phyloP scores from a whole-genome alignment of 2,113 vertebrate genomes.

The Jacana jacana region DNA sequence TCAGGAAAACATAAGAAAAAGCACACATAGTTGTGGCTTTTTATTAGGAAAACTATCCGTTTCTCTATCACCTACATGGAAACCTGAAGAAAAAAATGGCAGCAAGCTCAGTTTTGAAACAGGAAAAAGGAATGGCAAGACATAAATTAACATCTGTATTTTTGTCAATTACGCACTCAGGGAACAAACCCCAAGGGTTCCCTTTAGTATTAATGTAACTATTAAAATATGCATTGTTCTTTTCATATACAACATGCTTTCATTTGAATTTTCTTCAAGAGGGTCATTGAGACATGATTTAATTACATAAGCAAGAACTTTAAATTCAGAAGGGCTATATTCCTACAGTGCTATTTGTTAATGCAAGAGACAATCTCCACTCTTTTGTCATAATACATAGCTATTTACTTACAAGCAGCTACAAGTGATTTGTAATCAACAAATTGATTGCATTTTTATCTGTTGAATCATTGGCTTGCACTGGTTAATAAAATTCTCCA shows the following conservation, averaged over 20 bases:
- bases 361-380: background rate
- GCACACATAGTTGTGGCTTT: rapidly evolving
- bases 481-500: background rate
- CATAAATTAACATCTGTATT: background rate
- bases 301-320: constrained; percentile 11
- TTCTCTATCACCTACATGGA: background rate
- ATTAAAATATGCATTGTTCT: constrained; percentile 1
- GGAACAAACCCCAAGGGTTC: background rate
- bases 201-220: background rate
- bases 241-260: background rate
- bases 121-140: background rate
- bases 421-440: background rate
- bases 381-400: background rate
- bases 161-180: background rate
- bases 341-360: background rate
- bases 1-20: background rate
- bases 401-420: background rate
- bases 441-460: background rate
- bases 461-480: background rate
- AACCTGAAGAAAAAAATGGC: background rate
- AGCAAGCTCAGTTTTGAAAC: background rate
- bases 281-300: background rate
- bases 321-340: background rate
- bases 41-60: background rate
- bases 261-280: constrained; percentile 12